phyloP scores from a whole-genome alignment of 1,140 invertebrate genomes.

The Drosophila novamexicana region DNA sequence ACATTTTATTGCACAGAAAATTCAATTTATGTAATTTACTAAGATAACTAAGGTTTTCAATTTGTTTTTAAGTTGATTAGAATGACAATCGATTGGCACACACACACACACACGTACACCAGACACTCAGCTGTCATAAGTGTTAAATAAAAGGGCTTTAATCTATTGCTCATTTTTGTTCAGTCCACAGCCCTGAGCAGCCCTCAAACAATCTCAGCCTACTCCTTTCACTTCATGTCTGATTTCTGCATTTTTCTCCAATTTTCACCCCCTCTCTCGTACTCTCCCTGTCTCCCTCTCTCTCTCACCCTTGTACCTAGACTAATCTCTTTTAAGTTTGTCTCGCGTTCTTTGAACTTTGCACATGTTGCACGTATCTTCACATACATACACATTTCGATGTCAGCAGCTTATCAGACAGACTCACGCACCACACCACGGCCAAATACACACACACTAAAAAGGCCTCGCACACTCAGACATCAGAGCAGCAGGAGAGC shows the following conservation, averaged over 20 bases:
- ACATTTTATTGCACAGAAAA: too few relatives aligned
- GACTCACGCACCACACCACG: not conserved
- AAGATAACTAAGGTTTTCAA: constrained; percentile 11
- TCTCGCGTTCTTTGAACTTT: constrained; percentile 70
- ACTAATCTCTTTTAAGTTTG: constrained; percentile 65
- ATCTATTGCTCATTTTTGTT: constrained; percentile 14
- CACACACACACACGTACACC: not conserved
- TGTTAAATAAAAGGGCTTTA: constrained; percentile 43
- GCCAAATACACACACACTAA: constrained; percentile 3
- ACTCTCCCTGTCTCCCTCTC: not conserved
- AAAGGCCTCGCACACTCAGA: constrained; percentile 11
- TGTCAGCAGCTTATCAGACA: constrained; percentile 6
- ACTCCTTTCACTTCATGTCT: constrained; percentile 10
- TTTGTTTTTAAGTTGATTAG: constrained; percentile 28
- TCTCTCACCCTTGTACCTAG: constrained; percentile 14
- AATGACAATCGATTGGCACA: constrained; percentile 32
- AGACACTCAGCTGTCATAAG: constrained; percentile 27
- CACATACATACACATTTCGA: constrained; percentile 14
- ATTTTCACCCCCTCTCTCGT: not conserved
- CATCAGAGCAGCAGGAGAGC: constrained; percentile 41
- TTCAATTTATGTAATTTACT: too few relatives aligned
- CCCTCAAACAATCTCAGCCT: constrained; percentile 34
- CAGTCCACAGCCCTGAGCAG: constrained; percentile 3
- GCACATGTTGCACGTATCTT: constrained; percentile 21
- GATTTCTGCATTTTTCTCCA: not conserved